Base-by-base conservation (phyloP, 2,888 invertebrate genomes). In the Amitus sp. region DNA sequence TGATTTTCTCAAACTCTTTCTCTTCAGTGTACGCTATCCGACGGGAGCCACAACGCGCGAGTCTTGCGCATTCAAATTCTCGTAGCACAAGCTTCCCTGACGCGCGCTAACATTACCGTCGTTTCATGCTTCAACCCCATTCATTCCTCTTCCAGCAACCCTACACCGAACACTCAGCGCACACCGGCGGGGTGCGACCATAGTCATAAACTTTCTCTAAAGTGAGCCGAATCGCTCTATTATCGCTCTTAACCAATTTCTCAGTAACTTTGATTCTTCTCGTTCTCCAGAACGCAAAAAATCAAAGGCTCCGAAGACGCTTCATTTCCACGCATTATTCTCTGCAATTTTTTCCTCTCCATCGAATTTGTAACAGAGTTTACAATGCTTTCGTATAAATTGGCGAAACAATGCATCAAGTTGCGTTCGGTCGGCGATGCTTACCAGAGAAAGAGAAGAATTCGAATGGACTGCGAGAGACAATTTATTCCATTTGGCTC, bases 211-310 rank as follows among this genome's bases (percentile, higher is more conserved):
- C 70, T 72, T 73, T 66, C 71, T 71, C 69, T 63, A 68, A 69
- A 70, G 67, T 71, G 69, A 68, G 66, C 62, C 69, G 68, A 73
- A 72, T 71, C 67, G 69, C 71, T 71, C 71, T 70, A 73, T 71
- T 72, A 72, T 72, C 68, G 69, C 68, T 69, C 67, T 71, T 66
- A 67, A 71, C 71, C 72, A 69, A 73, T 73, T 73, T 71, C 68
- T 62, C 66, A 65, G 65, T 70, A 67, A 69, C 69, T 67, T 67
- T 63, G 68, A 65, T 65, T 67, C 63, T 61, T 65, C 52, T 39
- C 65, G 37, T 37, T 37, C 12, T 37, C 12, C 37, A 12, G 33
- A 33, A n/a, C n/a, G n/a, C n/a, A n/a, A n/a, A n/a, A n/a, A n/a
- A n/a, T n/a, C n/a, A n/a, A n/a, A n/a, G n/a, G n/a, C n/a, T n/a